Evolutionary conservation across 2,888 invertebrate species (phyloP).

Genomic region (Leptinotarsa rubiginosa): DNA sequence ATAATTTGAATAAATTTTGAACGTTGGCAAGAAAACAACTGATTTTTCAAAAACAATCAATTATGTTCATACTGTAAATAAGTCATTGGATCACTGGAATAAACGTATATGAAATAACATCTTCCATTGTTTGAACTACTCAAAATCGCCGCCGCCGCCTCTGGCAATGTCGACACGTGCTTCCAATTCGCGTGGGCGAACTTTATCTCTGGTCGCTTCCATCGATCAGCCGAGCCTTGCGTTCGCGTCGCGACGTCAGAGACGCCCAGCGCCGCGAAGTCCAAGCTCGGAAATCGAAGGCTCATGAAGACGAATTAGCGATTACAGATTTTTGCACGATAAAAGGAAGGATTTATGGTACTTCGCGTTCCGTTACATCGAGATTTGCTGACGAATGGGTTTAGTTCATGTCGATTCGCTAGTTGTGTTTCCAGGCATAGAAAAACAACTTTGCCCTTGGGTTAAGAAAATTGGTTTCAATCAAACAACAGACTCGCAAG

Average conservation of each 20-base stretch:
- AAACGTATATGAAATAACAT: too few species aligned
- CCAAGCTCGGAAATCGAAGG: slow-evolving; percentile 38
- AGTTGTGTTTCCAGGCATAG: neutral
- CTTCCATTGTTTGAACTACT: neutral
- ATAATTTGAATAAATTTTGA: too few species aligned
- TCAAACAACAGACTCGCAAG: too few species aligned
- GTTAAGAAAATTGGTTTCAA: neutral
- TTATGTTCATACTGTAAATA: too few species aligned
- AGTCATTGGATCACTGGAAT: too few species aligned
- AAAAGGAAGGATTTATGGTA: slow-evolving; percentile 44
- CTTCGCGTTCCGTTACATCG: slow-evolving; percentile 16
- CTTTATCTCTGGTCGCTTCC: slow-evolving; percentile 28
- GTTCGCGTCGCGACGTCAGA: slow-evolving; percentile 20
- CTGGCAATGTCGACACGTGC: slow-evolving; percentile 37
- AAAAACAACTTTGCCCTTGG: neutral
- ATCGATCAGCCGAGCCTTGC: slow-evolving; percentile 45
- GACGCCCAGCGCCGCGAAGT: slow-evolving; percentile 52
- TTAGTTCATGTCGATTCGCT: slow-evolving; percentile 10
- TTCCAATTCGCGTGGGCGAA: slow-evolving; percentile 36
- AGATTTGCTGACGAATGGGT: slow-evolving; percentile 13
- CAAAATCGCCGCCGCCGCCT: slow-evolving; percentile 17
- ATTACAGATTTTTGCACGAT: slow-evolving; percentile 49
- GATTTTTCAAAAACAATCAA: too few species aligned
- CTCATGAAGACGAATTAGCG: slow-evolving; percentile 47
- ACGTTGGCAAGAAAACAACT: too few species aligned